Conservation (phyloP, 2,888 invertebrate genomes). For the Isoperla grammatica region DNA sequence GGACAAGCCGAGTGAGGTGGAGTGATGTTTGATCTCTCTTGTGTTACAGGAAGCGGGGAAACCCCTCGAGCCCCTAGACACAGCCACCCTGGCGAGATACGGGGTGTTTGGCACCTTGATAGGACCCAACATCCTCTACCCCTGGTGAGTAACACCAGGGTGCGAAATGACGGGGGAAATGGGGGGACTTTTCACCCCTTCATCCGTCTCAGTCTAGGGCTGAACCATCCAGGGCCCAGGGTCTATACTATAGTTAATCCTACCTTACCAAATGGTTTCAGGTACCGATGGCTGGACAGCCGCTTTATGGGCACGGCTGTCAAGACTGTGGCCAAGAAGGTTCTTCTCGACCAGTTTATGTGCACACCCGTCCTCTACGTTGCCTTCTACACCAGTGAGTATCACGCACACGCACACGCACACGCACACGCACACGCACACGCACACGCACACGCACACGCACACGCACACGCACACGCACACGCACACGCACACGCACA, state of each 20-base stretch:
- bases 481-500: not conserved
- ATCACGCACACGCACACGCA: not conserved
- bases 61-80: constrained; percentile 42
- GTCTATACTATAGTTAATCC: no score
- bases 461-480: not conserved
- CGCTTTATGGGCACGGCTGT: constrained; percentile 60
- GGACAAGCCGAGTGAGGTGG: no score
- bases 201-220: no score
- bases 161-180: not conserved
- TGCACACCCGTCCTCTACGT: constrained; percentile 67
- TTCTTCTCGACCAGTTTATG: constrained; percentile 68
- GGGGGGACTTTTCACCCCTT: no score
- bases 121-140: constrained; percentile 55
- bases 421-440: not conserved
- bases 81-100: constrained; percentile 51
- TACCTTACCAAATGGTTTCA: constrained; percentile 41
- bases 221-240: no score
- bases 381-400: constrained; percentile 66
- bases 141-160: constrained; percentile 48
- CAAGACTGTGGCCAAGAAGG: constrained; percentile 60
- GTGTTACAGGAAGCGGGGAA: constrained; percentile 32
- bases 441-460: not conserved
- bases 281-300: constrained; percentile 75
- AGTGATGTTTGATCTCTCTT: no score
- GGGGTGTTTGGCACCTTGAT: constrained; percentile 55